phyloP scores from a whole-genome alignment of 2,113 vertebrate species.

The Rhodinocichla rosea region DNA sequence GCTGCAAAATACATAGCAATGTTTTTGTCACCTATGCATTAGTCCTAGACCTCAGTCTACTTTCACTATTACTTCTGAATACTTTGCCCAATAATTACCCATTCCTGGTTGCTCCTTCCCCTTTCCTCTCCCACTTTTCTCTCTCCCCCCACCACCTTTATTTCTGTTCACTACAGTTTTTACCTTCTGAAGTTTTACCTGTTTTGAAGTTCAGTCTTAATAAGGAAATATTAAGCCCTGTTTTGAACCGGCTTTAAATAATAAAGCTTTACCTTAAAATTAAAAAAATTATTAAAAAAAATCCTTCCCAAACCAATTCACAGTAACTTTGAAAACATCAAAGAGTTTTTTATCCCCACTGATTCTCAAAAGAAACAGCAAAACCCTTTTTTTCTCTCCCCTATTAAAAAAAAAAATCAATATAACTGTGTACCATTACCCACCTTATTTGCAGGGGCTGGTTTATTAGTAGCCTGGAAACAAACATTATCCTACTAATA shows the following conservation, averaged over 20 bases:
- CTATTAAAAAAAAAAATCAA: background rate
- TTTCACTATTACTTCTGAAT: background rate
- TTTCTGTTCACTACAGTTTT: background rate
- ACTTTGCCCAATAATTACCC: background rate
- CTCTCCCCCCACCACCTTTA: rapidly evolving
- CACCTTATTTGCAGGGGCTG: background rate
- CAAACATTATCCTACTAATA: background rate
- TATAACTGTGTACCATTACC: background rate
- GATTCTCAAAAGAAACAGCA: background rate
- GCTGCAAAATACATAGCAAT: background rate
- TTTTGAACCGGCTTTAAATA: background rate
- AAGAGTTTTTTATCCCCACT: background rate
- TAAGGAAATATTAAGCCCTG: background rate
- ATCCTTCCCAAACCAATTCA: background rate
- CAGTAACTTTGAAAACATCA: background rate
- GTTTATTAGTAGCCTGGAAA: background rate
- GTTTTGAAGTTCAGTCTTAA: background rate
- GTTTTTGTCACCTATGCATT: background rate
- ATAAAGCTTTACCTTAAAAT: background rate
- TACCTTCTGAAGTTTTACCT: background rate
- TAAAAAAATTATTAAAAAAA: too few relatives aligned
- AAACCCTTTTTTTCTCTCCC: background rate
- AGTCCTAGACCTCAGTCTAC: background rate
- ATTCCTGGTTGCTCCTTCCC: background rate
- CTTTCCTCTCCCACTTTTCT: background rate